These are phyloP conservation scores for Drosophila recens DNA, from an alignment of 2,888 invertebrate species.

Conservation along the genomic window DNA sequence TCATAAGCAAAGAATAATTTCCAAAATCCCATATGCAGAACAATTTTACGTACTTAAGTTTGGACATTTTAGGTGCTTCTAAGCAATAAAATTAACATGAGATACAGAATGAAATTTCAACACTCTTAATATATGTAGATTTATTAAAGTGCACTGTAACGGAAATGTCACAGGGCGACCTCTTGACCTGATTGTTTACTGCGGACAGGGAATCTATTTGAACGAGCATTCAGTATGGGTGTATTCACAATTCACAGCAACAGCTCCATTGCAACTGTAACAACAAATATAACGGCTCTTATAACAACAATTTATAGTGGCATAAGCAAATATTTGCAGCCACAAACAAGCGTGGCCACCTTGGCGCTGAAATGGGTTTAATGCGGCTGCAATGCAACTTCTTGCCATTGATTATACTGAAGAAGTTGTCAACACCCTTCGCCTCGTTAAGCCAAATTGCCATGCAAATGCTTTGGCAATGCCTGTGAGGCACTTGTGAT, in stretches of 20 bases:
- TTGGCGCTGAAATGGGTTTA: constrained; percentile 24
- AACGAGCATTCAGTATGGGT: constrained; percentile 17
- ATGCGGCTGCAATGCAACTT: too few species aligned
- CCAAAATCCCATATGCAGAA: background rate
- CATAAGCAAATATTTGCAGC: constrained; percentile 41
- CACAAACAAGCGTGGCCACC: constrained; percentile 23
- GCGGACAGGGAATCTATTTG: background rate
- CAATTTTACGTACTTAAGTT: background rate
- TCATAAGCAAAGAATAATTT: too few species aligned
- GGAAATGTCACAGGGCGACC: background rate
- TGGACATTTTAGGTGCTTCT: background rate
- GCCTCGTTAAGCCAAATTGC: constrained; percentile 72
- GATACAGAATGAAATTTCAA: background rate
- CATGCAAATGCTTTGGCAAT: constrained; percentile 65
- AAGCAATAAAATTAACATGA: background rate
- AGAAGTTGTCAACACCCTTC: constrained; percentile 50
- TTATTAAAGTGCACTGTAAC: background rate
- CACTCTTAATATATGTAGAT: constrained; percentile 3
- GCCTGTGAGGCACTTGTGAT: constrained; percentile 38
- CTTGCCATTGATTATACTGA: constrained; percentile 67
- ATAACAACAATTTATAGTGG: constrained; percentile 50
- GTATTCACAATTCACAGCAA: constrained; percentile 12
- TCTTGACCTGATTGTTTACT: constrained; percentile 47
- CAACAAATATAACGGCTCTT: constrained; percentile 44
- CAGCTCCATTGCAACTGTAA: constrained; percentile 29